These are phyloP conservation scores for Drosophila meridiana DNA, from an alignment of 2,888 invertebrate species.

Conservation along the genomic window DNA sequence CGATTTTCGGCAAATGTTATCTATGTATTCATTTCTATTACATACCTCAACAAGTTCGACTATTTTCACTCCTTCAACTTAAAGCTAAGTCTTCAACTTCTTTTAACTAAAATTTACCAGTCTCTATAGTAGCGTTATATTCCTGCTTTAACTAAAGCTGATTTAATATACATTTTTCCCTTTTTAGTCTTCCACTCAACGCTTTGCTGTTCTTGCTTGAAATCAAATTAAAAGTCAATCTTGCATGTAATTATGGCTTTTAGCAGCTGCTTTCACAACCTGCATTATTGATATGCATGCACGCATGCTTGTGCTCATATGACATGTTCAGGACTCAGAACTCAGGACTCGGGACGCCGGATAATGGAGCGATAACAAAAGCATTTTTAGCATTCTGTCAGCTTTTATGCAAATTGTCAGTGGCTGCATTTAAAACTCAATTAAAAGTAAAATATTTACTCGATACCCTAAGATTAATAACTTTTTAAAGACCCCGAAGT, in stretches of 20 bases:
- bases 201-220: conserved; percentile 16
- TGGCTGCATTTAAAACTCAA: conserved; percentile 65
- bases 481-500: conserved; percentile 51
- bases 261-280: conserved; percentile 60
- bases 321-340: conserved; percentile 1
- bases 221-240: conserved; percentile 85
- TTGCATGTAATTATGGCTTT: conserved; percentile 84
- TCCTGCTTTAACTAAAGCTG: not conserved
- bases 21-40: too few relatives aligned
- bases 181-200: not conserved
- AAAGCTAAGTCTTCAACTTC: too few relatives aligned
- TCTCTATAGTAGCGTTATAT: not conserved
- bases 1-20: too few relatives aligned
- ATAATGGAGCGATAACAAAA: conserved; percentile 25
- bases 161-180: not conserved
- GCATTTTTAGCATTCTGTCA: conserved; percentile 21
- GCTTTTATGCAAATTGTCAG: conserved; percentile 70
- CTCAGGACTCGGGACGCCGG: not conserved
- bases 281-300: conserved; percentile 31
- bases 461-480: conserved; percentile 74
- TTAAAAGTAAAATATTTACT: conserved; percentile 76
- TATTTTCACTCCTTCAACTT: too few relatives aligned
- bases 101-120: not conserved
- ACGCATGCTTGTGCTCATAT: conserved; percentile 24
- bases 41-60: too few relatives aligned